Percentiles rank a stretch among this genome's conserved stretches.
Conservation (phyloP, 2,797 vertebrate genomes). For the Gymnothorax javanicus region DNA sequence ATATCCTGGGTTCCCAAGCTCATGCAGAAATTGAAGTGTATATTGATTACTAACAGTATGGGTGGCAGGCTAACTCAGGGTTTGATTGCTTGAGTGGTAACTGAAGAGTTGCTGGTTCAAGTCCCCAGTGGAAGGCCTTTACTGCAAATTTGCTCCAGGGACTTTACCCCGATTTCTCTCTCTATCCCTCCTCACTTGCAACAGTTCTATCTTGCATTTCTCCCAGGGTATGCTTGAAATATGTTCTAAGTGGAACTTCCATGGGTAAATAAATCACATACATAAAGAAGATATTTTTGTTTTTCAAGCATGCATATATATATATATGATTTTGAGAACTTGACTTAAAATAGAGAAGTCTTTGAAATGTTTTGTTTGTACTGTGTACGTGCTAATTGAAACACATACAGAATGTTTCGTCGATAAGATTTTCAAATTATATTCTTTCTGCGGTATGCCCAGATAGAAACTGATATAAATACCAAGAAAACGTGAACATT, state of each 20-base stretch:
- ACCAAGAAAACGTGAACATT: not conserved
- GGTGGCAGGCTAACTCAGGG: not conserved
- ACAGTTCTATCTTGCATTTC: no score
- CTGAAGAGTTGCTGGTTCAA: no score
- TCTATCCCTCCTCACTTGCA: no score
- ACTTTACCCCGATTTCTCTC: no score
- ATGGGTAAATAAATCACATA: no score
- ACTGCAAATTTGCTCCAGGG: no score
- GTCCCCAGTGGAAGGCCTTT: no score
- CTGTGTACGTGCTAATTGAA: not conserved
- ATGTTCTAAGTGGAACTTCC: no score
- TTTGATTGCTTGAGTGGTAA: not conserved
- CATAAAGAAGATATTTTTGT: no score
- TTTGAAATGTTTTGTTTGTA: not conserved
- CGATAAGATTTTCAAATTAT: not conserved
- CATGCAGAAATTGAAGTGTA: not conserved
- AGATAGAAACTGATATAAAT: not conserved
- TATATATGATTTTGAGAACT: not conserved
- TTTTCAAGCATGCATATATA: no score
- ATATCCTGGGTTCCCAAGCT: not conserved
- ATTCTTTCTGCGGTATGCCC: not conserved
- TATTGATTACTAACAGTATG: not conserved
- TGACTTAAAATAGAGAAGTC: not conserved
- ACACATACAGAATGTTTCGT: not conserved
- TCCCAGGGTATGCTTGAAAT: no score